These are phyloP conservation scores for Nestor notabilis DNA, from an alignment of 2,113 vertebrate genomes.

Conservation along the genomic window DNA sequence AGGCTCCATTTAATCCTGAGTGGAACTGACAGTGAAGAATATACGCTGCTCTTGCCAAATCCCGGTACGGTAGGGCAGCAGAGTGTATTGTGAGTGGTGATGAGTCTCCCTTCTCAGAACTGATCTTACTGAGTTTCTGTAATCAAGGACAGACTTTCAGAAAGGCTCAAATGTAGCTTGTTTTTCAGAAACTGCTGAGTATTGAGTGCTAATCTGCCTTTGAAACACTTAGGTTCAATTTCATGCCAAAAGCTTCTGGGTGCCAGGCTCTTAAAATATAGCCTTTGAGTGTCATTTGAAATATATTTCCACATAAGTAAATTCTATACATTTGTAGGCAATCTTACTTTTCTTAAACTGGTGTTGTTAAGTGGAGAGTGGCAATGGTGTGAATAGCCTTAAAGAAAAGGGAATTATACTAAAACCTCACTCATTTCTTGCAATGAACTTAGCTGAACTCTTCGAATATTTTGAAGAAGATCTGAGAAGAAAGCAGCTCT, in stretches of 20 bases:
- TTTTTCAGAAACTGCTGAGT: background rate
- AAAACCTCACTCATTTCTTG: background rate
- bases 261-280: background rate
- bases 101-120: background rate
- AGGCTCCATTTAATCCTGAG: constrained; percentile 40
- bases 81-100: background rate
- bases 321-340: background rate
- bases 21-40: constrained; percentile 57
- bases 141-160: constrained; percentile 19
- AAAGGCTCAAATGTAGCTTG: background rate
- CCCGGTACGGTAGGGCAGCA: constrained; percentile 14
- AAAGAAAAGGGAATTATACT: background rate
- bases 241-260: background rate
- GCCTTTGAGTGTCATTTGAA: background rate
- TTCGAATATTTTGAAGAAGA: background rate
- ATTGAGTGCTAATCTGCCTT: background rate
- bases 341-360: background rate
- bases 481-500: background rate
- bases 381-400: background rate
- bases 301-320: background rate
- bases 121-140: background rate
- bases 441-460: background rate
- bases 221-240: background rate
- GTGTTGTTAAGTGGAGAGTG: background rate
- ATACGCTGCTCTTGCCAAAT: constrained; percentile 49